A percentile compares a stretch with the other conserved stretches of the same genome.
These are phyloP conservation scores for Muscina levida DNA, from an alignment of 2,888 invertebrate species.

Conservation along the genomic window DNA sequence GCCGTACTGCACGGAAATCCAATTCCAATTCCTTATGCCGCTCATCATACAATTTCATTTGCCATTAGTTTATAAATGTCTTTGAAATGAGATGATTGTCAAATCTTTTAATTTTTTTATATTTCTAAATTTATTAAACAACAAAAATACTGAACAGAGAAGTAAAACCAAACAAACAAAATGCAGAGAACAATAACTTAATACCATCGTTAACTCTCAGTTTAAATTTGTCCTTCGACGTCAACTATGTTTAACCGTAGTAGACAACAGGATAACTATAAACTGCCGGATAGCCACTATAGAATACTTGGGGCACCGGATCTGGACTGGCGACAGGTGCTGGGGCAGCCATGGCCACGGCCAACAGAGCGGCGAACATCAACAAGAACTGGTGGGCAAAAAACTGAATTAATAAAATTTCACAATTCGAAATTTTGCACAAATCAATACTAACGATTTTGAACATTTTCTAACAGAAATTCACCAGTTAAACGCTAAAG, in stretches of 20 bases:
- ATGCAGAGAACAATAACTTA: too few species aligned
- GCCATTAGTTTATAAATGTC: too few species aligned
- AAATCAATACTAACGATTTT: conserved; percentile 60
- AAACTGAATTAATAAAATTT: not conserved
- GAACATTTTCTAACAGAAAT: conserved; percentile 57
- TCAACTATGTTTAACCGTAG: conserved; percentile 57
- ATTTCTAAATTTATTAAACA: too few species aligned
- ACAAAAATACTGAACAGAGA: too few species aligned
- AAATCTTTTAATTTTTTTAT: too few species aligned
- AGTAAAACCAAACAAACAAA: too few species aligned
- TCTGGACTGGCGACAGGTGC: conserved; percentile 60
- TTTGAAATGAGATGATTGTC: too few species aligned
- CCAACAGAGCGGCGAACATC: conserved; percentile 68
- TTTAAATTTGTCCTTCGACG: not conserved
- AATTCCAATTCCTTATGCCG: too few species aligned
- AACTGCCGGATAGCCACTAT: conserved; percentile 56
- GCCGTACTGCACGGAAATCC: too few species aligned
- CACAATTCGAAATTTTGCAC: not conserved
- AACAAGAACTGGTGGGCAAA: conserved; percentile 62
- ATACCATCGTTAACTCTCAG: not conserved
- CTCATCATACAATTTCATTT: too few species aligned
- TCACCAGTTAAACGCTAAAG: conserved; percentile 13
- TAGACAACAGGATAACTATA: conserved; percentile 64
- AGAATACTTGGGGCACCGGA: conserved; percentile 62
- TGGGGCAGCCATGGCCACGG: conserved; percentile 63